Evolutionary conservation across 2,888 invertebrate species (phyloP), one percentile per base, ranked within the genome.

Genomic region (Dolomedes plantarius): DNA sequence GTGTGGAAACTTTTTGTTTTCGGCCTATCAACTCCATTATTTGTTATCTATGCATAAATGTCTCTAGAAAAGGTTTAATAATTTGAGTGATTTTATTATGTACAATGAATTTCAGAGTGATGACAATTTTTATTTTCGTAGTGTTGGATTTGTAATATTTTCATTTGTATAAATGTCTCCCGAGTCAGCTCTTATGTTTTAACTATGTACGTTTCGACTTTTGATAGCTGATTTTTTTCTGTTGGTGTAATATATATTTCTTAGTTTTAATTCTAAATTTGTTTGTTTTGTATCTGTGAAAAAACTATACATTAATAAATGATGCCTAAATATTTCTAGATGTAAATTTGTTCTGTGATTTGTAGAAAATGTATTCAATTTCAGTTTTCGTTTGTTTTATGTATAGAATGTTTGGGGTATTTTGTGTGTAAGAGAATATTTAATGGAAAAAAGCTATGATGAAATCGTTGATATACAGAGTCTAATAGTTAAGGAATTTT

Each of bases 361-460:
- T 32, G 23, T 16, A 68, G 23, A 68, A 68, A 50, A 16, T 76
- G 28, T 69, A 29, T 78, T 62, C 39, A 46, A 46, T 67, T 76
- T 36, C n/a, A 68, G 50, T 68, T 68, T 50, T 46, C 41, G 46
- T 29, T 46, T 77, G 27, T 77, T 62, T 69, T 62, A 56, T 56
- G 32, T 73, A 62, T 69, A 69, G 56, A 32, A 36, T 46, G 9
- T 46, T 46, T 32, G 31, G 31, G 67, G 69, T 78, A 39, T 50
- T 71, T 23, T 69, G 62, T 78, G 62, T 69, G 19, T 13, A 56
- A 46, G 56, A 62, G 56, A 69, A 39, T 68, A 50, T 76, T 46
- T 77, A 32, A 16, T 69, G 16, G 62, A 62, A 16, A 46, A 50
- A 50, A 50, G 46, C 68, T 50, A 68, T 50, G 28, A 46, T 68